Evolutionary conservation across 1,140 invertebrate genomes (phyloP).

Genomic region (Bathynomus jamesi): DNA sequence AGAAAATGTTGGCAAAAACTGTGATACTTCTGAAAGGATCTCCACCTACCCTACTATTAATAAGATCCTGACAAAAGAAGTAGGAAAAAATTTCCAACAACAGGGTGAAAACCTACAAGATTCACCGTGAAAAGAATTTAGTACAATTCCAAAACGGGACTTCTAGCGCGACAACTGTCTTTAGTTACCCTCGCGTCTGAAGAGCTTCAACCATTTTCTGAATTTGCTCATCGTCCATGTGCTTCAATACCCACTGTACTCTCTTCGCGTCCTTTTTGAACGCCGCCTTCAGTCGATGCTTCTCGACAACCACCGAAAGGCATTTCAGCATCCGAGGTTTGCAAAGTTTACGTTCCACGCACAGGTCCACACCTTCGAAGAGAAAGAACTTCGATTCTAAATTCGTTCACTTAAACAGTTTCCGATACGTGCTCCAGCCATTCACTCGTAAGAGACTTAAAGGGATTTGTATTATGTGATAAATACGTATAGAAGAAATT

Average conservation of each 20-base stretch:
- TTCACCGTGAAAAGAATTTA: no score
- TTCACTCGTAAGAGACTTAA: constrained; percentile 48
- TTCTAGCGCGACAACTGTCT: no score
- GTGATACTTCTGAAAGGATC: no score
- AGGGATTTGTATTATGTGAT: not conserved
- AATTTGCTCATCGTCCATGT: constrained; percentile 54
- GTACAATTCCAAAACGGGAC: no score
- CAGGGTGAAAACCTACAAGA: no score
- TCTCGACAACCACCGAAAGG: constrained; percentile 70
- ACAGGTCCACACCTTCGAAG: constrained; percentile 16
- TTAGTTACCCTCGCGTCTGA: constrained; percentile 49
- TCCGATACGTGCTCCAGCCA: not conserved
- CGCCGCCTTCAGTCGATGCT: constrained; percentile 77
- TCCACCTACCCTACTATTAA: no score
- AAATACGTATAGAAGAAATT: not conserved
- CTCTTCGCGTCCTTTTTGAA: constrained; percentile 90
- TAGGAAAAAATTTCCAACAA: no score
- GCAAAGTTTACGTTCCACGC: constrained; percentile 28
- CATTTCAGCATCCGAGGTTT: constrained; percentile 42
- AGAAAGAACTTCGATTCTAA: not conserved
- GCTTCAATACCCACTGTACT: constrained; percentile 62
- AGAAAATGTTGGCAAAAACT: no score
- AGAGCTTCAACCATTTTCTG: constrained; percentile 57
- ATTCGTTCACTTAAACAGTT: no score
- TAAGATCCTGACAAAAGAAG: no score